Percentiles rank a stretch among this genome's conserved stretches.
These are phyloP conservation scores for Petrolisthes manimaculis DNA, from an alignment of 2,888 invertebrate species.

Conservation along the genomic window DNA sequence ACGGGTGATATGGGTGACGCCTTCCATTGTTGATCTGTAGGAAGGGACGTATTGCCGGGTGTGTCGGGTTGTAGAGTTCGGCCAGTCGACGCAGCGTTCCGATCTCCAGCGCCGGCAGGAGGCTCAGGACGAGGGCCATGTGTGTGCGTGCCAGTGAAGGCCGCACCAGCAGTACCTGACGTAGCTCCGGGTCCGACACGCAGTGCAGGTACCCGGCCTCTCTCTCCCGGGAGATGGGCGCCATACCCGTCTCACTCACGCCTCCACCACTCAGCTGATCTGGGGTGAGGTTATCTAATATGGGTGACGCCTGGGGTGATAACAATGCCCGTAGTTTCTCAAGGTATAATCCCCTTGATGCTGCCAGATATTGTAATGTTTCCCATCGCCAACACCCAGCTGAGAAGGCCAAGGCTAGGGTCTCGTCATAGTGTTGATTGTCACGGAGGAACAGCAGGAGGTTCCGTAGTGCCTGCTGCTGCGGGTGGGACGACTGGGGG, in stretches of 20 bases:
- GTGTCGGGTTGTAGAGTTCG: constrained; percentile 76
- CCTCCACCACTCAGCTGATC: constrained; percentile 11
- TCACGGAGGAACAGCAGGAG: constrained; percentile 73
- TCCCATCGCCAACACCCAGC: constrained; percentile 77
- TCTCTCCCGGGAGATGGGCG: constrained; percentile 51
- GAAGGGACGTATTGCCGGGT: constrained; percentile 69
- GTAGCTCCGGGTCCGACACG: constrained; percentile 68
- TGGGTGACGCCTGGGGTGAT: constrained; percentile 69
- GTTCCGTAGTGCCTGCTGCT: constrained; percentile 51
- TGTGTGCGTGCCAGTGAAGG: constrained; percentile 69
- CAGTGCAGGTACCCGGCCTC: constrained; percentile 68
- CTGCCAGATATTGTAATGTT: constrained; percentile 74
- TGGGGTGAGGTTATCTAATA: constrained; percentile 23
- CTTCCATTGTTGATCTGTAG: constrained; percentile 51
- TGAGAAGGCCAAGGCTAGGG: constrained; percentile 76
- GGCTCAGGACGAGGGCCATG: constrained; percentile 68
- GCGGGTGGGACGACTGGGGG: background rate
- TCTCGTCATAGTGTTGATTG: constrained; percentile 78
- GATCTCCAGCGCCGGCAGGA: constrained; percentile 68
- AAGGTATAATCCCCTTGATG: constrained; percentile 73
- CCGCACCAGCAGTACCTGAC: constrained; percentile 69
- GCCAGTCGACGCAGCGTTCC: constrained; percentile 71
- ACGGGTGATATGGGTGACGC: constrained; percentile 41
- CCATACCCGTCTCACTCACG: constrained; percentile 13
- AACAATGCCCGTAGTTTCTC: constrained; percentile 75